These are phyloP conservation scores for Serilophus lunatus DNA, from an alignment of 2,113 vertebrate species.

Conservation along the genomic window DNA sequence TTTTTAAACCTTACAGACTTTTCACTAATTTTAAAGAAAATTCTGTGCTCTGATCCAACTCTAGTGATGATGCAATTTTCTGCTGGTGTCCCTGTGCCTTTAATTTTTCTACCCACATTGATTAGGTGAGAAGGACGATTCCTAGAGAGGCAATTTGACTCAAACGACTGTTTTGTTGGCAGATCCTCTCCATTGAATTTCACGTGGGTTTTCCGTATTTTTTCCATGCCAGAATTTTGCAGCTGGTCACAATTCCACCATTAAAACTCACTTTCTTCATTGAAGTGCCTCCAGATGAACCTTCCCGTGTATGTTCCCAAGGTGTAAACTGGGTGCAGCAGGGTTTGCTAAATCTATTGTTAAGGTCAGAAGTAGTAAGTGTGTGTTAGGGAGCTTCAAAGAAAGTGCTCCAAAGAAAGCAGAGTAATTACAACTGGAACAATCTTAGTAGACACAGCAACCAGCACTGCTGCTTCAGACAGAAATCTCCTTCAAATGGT, in stretches of 20 bases:
- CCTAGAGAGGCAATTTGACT: not conserved
- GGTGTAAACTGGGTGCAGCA: not conserved
- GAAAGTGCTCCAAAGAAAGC: not conserved
- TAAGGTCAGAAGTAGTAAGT: slow-evolving; percentile 34
- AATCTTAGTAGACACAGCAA: not conserved
- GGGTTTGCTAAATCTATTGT: not conserved
- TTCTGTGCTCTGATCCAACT: not conserved
- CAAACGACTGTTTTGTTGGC: not conserved
- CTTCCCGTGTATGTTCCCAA: not conserved
- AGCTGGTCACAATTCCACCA: not conserved
- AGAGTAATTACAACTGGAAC: not conserved
- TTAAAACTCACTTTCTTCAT: slow-evolving; percentile 5
- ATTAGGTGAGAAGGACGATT: not conserved
- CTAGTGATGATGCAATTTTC: not conserved
- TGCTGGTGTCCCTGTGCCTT: not conserved
- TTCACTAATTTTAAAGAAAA: not conserved
- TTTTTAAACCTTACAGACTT: not conserved
- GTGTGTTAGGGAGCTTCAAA: slow-evolving; percentile 34
- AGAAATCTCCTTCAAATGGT: not conserved
- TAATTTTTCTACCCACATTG: not conserved
- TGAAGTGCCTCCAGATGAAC: not conserved
- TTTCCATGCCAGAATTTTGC: not conserved
- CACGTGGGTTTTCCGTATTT: not conserved
- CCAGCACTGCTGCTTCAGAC: not conserved
- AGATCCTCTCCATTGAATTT: not conserved